These are phyloP conservation scores for Cyanoramphus novaezelandiae DNA, from an alignment of 2,113 vertebrate species.

Conservation along the genomic window DNA sequence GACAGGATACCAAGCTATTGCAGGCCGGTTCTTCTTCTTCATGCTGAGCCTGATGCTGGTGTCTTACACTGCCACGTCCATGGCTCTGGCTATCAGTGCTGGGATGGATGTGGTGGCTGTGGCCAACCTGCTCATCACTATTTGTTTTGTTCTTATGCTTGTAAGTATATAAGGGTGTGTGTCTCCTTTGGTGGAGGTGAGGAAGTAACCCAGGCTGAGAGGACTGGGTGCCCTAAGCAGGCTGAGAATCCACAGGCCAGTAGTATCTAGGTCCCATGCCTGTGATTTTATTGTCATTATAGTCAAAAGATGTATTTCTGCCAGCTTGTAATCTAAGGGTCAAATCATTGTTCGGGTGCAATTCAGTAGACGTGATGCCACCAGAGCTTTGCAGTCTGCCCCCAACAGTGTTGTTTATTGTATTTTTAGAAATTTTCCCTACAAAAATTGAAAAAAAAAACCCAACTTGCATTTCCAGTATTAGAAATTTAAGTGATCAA, in stretches of 20 bases:
- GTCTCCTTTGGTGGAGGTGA: background rate
- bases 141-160: conserved; percentile 72
- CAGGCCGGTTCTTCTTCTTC: conserved; percentile 62
- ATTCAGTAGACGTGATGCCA: background rate
- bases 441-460: background rate
- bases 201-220: background rate
- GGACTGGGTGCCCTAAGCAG: background rate
- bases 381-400: background rate
- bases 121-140: conserved; percentile 65
- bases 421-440: background rate
- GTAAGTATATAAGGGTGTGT: background rate
- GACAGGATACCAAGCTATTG: conserved; percentile 56
- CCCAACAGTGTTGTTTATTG: background rate
- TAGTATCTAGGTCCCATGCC: background rate
- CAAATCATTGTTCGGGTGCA: background rate
- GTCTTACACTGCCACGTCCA: conserved; percentile 65
- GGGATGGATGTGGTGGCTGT: conserved; percentile 69
- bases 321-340: background rate
- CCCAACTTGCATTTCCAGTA: background rate
- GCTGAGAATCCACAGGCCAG: background rate
- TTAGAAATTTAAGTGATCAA: background rate
- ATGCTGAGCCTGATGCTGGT: conserved; percentile 55
- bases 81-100: conserved; percentile 70
- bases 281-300: background rate
- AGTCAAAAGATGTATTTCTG: background rate